Evolutionary conservation across 2,888 invertebrate species (phyloP), one percentile per base, ranked within the genome.

Genomic region (Caenorhabditis japonica): DNA sequence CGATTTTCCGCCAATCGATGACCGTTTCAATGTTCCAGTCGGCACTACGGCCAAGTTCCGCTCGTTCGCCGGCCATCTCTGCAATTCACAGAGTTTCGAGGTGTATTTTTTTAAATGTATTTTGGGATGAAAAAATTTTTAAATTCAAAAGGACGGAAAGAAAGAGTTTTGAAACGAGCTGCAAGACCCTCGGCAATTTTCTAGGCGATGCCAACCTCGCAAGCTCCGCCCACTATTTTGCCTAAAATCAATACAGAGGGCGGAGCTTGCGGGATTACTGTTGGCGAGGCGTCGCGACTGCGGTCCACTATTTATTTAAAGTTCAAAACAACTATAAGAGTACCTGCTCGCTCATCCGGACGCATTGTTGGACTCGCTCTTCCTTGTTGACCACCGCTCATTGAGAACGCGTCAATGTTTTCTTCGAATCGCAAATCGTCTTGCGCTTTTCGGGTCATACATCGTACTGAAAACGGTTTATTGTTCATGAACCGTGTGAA

Each of bases 361-460:
- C 79, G 46, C 70, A 80, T 68, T 7, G 77, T 70, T 12, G 84
- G 83, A 60, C 81, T 79, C 2, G 74, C 59, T 27, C 85, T 49
- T 27, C 87, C 87, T 43, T 79, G 80, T 44, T 81, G 81, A 5
- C 80, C 82, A 5, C 85, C 87, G 51, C 82, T 83, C 87, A 87
- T 87, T 12, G 86, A 86, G 56, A 84, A 87, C 0, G 87, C 85
- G 61, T 87, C 87, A 43, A 87, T 87, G 56, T 87, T 88, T 75
- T 87, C 87, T 53, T 88, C 87, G 60, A 83, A 79, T 12, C 87
- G 75, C 13, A 87, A 75, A 69, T 87, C 87, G 44, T 81, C 81
- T 51, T 87, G 87, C 0, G 87, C 87, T 68, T 84, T 85, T 61
- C 82, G 81, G 0, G 87, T 86, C 78, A 85, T 88, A 41, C 86